Conservation (phyloP, 2,888 invertebrate genomes). For the Pheosia gnoma region DNA sequence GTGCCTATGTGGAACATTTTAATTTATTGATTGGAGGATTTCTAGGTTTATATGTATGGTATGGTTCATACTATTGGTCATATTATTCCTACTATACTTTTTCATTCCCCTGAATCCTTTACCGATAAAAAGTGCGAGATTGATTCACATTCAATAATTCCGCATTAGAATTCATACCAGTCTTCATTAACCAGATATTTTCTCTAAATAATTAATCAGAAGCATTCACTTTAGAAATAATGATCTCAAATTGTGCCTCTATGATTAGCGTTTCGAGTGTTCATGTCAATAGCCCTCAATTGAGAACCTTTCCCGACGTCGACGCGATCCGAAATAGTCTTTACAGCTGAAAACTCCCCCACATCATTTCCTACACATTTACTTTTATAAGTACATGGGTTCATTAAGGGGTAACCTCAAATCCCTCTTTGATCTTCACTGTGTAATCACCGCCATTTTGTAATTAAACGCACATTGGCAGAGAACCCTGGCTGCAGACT, state of each 20-base stretch:
- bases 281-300: not conserved
- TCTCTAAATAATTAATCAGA: too few relatives aligned
- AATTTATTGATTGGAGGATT: not conserved
- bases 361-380: conserved; percentile 17
- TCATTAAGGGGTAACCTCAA: conserved; percentile 36
- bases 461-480: conserved; percentile 37
- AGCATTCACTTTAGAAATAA: too few relatives aligned
- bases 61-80: too few relatives aligned
- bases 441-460: conserved; percentile 38
- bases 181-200: too few relatives aligned
- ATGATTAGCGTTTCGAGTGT: not conserved
- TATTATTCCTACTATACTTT: too few relatives aligned
- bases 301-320: not conserved
- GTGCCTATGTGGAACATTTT: not conserved
- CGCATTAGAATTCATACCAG: too few relatives aligned
- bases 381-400: conserved; percentile 17
- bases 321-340: not conserved
- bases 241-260: too few relatives aligned
- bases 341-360: not conserved
- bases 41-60: too few relatives aligned
- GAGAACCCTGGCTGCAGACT: conserved; percentile 4
- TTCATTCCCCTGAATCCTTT: too few relatives aligned
- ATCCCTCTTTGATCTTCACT: conserved; percentile 33
- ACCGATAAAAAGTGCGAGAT: too few relatives aligned
- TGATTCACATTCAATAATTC: too few relatives aligned